Base-by-base conservation (phyloP, 2,113 vertebrate genomes). In the Embiotoca jacksoni region DNA sequence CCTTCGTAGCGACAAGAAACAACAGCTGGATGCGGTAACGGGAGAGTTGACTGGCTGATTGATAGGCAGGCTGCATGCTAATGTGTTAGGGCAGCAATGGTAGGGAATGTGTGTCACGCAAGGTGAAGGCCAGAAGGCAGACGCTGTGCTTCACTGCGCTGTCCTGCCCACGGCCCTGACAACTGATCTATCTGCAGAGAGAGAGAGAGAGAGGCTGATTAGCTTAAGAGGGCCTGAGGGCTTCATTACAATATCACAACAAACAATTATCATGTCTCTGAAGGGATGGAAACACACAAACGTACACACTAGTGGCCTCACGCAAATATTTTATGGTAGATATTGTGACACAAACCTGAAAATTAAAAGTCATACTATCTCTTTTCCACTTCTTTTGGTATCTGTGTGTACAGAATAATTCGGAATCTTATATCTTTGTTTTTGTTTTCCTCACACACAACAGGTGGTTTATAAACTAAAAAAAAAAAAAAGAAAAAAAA, bases 241-340 rank as follows among this genome's bases (percentile, higher is more conserved):
- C 90, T 91, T 91, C 86, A 81, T 89, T 89, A 89, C 88, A 82
- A 92, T 90, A 93, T 93, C 92, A 94, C 88, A 92, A 92, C 92
- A 93, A 94, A 94, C 93, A 93, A 92, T 93, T 90, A 94, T 68
- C 68, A 36, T 84, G 84, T 88, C 87, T 85, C 88, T 83, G 47
- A 85, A 81, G 86, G 78, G 69, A 69, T 55, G 57, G 69, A 73
- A 81, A 82, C 70, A 74, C 53, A 55, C 50, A 32, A 69, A 84
- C 39, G 31, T 65, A 78, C 75, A 66, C 57, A 78, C 53, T 3
- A n/a, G 32, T 13, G 7, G 33, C 49, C 13, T 15, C 55, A 32
- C 57, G 65, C 31, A 31, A 53, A 37, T 30, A 64, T 76, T 86
- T 73, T 57, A 76, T 13, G 15, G 30, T 10, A 44, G 41, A 76